A percentile compares a stretch with the other conserved stretches of the same genome.
phyloP scores from a whole-genome alignment of 2,113 vertebrate genomes.

The Ondatra zibethicus region DNA sequence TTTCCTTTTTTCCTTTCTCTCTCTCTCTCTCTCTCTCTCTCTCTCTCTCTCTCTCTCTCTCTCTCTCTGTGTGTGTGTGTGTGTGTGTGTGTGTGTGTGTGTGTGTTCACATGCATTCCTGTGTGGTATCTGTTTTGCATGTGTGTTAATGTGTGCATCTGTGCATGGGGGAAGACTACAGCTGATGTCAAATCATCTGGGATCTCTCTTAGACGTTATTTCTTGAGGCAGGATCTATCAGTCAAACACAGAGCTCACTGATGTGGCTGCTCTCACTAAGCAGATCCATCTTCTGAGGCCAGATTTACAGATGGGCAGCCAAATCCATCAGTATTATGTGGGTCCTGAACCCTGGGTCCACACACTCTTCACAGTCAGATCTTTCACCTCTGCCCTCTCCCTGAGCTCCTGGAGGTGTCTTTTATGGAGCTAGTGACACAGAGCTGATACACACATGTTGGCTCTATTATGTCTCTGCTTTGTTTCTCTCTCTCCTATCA shows the following conservation, averaged over 20 bases:
- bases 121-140: not conserved
- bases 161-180: not conserved
- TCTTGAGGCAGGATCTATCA: not conserved
- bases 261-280: not conserved
- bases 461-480: not conserved
- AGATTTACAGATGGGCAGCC: not conserved
- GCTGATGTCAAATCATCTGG: too few relatives aligned
- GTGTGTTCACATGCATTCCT: too few relatives aligned
- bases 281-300: not conserved
- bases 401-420: not conserved
- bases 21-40: not conserved
- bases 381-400: too few relatives aligned
- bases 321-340: too few relatives aligned
- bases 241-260: not conserved
- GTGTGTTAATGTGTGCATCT: not conserved
- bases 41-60: not conserved
- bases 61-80: not conserved
- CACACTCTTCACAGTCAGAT: not conserved
- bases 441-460: not conserved
- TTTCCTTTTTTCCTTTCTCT: not conserved
- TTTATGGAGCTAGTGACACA: not conserved
- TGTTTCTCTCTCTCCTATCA: conserved; percentile 6
- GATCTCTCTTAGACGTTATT: not conserved
- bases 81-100: not conserved
- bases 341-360: not conserved